Conservation (phyloP, 1,140 invertebrate genomes). For the Sminthurides bifidus region DNA sequence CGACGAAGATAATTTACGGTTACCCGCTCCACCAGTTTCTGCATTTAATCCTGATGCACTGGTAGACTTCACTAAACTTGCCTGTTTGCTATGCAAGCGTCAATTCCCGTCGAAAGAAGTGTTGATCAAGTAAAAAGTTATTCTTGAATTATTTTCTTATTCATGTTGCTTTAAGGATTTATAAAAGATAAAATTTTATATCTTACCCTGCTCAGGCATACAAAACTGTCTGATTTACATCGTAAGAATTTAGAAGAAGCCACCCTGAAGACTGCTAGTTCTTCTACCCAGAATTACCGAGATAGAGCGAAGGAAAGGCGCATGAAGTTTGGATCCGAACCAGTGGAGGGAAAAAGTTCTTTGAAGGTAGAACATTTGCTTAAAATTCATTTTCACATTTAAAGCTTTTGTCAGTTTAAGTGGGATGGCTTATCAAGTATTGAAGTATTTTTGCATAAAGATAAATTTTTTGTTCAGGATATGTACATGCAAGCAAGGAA, state of each 20-base stretch:
- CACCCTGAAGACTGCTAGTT: constrained; percentile 41
- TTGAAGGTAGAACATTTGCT: constrained; percentile 50
- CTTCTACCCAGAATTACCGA: constrained; percentile 51
- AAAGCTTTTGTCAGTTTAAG: too few species aligned
- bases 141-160: neutral
- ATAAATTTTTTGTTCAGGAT: constrained; percentile 35
- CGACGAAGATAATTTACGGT: constrained; percentile 45
- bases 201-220: constrained; percentile 50
- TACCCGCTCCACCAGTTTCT: constrained; percentile 34
- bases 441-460: too few species aligned
- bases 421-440: too few species aligned
- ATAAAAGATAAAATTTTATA: neutral
- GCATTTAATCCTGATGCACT: constrained; percentile 32
- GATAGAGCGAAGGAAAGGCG: constrained; percentile 92
- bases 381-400: too few species aligned
- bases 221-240: constrained; percentile 86
- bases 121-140: constrained; percentile 46
- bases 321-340: constrained; percentile 78
- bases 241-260: constrained; percentile 78
- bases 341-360: constrained; percentile 59
- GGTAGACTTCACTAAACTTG: constrained; percentile 58
- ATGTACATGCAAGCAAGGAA: constrained; percentile 49
- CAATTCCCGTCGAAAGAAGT: constrained; percentile 61
- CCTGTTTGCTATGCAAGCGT: constrained; percentile 89
- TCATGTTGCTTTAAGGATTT: neutral